phyloP scores from a whole-genome alignment of 2,113 vertebrate species.

The Loxodonta africana region DNA sequence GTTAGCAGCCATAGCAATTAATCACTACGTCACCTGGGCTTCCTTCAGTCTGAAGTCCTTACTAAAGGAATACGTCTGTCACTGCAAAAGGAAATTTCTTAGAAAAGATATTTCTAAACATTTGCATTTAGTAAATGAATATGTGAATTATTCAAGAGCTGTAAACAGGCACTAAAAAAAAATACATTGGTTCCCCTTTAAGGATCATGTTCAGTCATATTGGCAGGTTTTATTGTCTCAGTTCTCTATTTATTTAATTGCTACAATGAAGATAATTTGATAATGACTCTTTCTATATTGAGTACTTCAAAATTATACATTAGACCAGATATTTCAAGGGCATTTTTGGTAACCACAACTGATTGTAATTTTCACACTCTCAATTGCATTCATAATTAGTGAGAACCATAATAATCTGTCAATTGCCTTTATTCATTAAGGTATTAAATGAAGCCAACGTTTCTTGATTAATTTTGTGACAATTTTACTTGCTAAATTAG shows the following conservation, averaged over 20 bases:
- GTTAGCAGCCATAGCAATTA: too few relatives aligned
- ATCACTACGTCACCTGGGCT: too few relatives aligned
- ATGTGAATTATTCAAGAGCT: background rate
- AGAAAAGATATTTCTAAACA: background rate
- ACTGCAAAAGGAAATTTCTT: background rate
- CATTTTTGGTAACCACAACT: conserved; percentile 71
- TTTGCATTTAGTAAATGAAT: background rate
- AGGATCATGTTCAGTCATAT: background rate
- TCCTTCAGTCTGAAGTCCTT: background rate
- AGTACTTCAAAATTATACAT: conserved; percentile 59
- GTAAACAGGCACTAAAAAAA: background rate
- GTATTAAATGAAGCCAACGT: conserved; percentile 59
- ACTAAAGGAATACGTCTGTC: background rate
- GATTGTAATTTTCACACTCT: conserved; percentile 80
- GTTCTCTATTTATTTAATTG: conserved; percentile 42
- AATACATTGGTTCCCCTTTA: background rate
- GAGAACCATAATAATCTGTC: conserved; percentile 76
- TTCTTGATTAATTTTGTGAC: conserved; percentile 62
- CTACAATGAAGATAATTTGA: conserved; percentile 59
- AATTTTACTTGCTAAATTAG: conserved; percentile 53
- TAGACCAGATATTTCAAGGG: conserved; percentile 63
- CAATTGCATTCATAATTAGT: conserved; percentile 71
- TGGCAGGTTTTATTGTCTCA: background rate
- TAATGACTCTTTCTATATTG: conserved; percentile 41
- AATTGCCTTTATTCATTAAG: conserved; percentile 68